Conservation (phyloP, 2,797 vertebrate genomes). For the Pelobates cultripes region DNA sequence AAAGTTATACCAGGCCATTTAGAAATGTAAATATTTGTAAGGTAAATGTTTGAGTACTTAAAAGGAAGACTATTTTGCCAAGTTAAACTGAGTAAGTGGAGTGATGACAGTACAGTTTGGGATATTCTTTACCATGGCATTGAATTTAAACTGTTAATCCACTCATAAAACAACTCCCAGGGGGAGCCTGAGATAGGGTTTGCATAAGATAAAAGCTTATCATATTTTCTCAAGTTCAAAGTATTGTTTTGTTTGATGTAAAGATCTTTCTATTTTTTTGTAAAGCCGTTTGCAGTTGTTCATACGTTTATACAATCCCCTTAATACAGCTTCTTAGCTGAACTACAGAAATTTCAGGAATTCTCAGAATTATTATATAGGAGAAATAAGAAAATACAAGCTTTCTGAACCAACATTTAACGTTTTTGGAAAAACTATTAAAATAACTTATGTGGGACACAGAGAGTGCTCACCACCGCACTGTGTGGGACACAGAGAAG, state of each 20-base stretch:
- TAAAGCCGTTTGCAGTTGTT: too few relatives aligned
- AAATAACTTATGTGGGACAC: too few relatives aligned
- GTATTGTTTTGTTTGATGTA: neutral
- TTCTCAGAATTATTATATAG: neutral
- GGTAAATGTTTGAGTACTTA: constrained; percentile 44
- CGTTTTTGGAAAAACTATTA: too few relatives aligned
- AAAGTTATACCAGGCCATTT: constrained; percentile 8
- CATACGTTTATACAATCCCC: too few relatives aligned
- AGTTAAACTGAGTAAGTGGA: constrained; percentile 32
- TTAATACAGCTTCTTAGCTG: neutral
- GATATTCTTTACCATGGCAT: constrained; percentile 3
- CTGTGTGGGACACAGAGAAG: too few relatives aligned
- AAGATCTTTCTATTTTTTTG: too few relatives aligned
- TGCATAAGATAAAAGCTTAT: neutral
- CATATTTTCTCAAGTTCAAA: constrained; percentile 9
- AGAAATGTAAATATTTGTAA: constrained; percentile 34
- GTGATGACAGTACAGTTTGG: constrained; percentile 33
- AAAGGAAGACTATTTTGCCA: constrained; percentile 27
- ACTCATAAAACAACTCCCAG: neutral
- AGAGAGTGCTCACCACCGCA: too few relatives aligned
- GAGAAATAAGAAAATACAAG: neutral
- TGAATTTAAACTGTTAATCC: constrained; percentile 19
- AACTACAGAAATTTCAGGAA: neutral
- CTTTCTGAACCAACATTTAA: too few relatives aligned
- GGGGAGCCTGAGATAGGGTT: neutral